Base-by-base conservation (phyloP, 2,797 vertebrate genomes). In the Pseudochirops cupreus region DNA sequence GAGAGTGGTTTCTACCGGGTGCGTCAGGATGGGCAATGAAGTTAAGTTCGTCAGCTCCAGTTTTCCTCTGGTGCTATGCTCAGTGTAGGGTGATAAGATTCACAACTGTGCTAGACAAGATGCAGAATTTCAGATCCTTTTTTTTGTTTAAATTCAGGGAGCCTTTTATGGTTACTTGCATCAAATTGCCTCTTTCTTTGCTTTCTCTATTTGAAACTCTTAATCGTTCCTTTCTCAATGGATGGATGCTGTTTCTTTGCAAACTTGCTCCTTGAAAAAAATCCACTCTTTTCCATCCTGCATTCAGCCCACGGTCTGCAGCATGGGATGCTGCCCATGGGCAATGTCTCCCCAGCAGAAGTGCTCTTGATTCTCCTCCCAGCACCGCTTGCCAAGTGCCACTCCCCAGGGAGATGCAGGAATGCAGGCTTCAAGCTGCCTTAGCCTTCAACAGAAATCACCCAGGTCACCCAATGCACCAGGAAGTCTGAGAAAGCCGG, bases 381-480 rank as follows among this genome's bases (percentile, higher is more conserved):
- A 4, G 5, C 5, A 56, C 92, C 95, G 56, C 53, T 53, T 24
- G 16, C 94, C 33, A 91, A 92, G 93, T 55, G 95, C 11, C 55
- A 55, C 1, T 82, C 94, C 97, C 93, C 87, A 53, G 46, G 91
- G 92, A 93, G 95, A 96, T n/a, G 91, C 13, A 95, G 29, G 91
- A 91, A 94, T 57, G 62, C 50, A 55, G 33, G 90, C 91, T 59
- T 93, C 58, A 2, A 0, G 0, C 24, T 29, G 50, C 33, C 82
- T 91, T 52, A 28, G 53, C 56, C 54, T 54, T 31, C 18, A 24
- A 55, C 11, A 90, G 3, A 59, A 93, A 33, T 29, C 67, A 55
- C 31, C 52, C 53, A 16, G 56, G 90, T 46, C 28, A 1, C 56
- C 10, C 29, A 57, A 33, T n/a, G 58, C 24, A 31, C 90, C 12